A percentile compares a stretch with the other conserved stretches of the same genome.
phyloP scores from a whole-genome alignment of 2,113 vertebrate genomes.

The Epinephelus fuscoguttatus region DNA sequence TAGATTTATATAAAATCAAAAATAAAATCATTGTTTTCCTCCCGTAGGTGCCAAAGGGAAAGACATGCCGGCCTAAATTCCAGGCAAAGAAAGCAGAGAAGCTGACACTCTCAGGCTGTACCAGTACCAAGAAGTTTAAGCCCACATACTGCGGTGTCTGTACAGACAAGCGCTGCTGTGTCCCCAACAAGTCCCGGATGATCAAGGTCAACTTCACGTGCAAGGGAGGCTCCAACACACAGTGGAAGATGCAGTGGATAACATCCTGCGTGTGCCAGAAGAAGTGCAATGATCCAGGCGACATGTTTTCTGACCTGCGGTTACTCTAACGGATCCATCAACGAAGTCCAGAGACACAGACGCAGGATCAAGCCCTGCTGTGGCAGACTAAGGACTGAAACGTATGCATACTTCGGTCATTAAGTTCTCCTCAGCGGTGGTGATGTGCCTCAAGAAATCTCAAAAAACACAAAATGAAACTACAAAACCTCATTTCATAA shows the following conservation, averaged over 20 bases:
- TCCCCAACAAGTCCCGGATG: conserved; percentile 91
- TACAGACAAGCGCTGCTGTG: conserved; percentile 91
- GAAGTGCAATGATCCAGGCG: conserved; percentile 88
- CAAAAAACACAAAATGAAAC: background rate
- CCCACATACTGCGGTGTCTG: conserved; percentile 93
- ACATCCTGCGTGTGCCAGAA: conserved; percentile 94
- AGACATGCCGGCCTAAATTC: conserved; percentile 91
- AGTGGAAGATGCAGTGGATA: conserved; percentile 98
- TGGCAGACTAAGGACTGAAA: conserved; percentile 17
- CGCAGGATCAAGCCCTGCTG: background rate
- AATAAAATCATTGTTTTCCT: background rate
- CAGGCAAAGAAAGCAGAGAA: conserved; percentile 89
- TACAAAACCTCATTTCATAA: conserved; percentile 16
- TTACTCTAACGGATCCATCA: conserved; percentile 80
- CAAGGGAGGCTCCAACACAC: conserved; percentile 85
- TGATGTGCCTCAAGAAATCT: background rate
- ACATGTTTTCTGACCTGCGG: conserved; percentile 92
- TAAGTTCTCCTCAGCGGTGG: background rate
- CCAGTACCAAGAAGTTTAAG: conserved; percentile 88
- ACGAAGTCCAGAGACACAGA: background rate
- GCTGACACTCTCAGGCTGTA: conserved; percentile 91
- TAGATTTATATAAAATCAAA: background rate
- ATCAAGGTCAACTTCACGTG: conserved; percentile 92
- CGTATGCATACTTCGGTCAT: background rate
- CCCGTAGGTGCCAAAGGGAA: conserved; percentile 89